phyloP scores from a whole-genome alignment of 2,113 vertebrate species.

The Dromiciops gliroides region DNA sequence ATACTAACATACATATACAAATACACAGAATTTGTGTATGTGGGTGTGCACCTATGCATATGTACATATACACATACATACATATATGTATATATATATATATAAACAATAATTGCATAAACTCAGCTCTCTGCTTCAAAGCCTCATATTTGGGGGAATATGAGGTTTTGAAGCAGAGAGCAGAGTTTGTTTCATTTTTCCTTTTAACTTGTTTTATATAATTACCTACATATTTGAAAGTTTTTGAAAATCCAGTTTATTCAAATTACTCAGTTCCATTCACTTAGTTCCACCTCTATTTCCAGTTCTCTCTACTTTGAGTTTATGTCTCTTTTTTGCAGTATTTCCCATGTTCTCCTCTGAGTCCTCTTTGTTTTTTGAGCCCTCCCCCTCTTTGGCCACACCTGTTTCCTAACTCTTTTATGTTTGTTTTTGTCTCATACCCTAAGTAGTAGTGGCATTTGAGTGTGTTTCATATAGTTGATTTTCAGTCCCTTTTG shows the following conservation, averaged over 20 bases:
- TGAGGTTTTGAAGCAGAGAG: conserved; percentile 41
- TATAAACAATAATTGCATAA: conserved; percentile 7
- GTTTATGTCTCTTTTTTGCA: neutral
- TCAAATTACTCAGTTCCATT: conserved; percentile 29
- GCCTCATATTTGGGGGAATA: conserved; percentile 31
- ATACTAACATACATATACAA: no score
- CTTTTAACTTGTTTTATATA: conserved; percentile 50
- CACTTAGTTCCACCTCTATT: conserved; percentile 26
- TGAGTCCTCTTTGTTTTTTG: neutral
- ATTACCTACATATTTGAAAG: neutral
- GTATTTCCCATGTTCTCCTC: conserved; percentile 38
- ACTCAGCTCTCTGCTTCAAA: conserved; percentile 48
- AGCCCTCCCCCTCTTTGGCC: neutral
- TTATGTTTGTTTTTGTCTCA: conserved; percentile 10
- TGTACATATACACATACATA: no score
- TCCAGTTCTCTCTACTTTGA: conserved; percentile 47
- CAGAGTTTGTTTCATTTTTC: conserved; percentile 43
- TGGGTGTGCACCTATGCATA: no score
- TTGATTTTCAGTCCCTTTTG: neutral
- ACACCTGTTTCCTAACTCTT: conserved; percentile 9
- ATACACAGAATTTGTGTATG: no score
- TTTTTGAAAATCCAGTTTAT: conserved; percentile 31
- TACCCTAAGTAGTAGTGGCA: neutral
- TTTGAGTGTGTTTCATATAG: conserved; percentile 45
- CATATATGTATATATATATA: neutral